phyloP scores from a whole-genome alignment of 23 tunicate genomes.

The Ciona savignyi region DNA sequence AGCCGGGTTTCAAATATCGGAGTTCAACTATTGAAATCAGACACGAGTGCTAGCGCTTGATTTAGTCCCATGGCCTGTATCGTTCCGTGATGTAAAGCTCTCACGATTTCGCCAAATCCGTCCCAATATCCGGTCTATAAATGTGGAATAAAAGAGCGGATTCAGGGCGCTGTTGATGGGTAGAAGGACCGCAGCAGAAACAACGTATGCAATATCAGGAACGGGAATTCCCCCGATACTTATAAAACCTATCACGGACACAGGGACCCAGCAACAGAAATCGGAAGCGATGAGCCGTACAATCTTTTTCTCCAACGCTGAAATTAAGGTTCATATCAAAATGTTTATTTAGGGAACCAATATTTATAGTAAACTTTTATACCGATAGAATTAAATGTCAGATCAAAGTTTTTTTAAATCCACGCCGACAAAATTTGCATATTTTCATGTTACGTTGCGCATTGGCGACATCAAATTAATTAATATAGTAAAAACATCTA shows the following conservation, averaged over 20 bases:
- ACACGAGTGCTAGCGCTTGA: not conserved
- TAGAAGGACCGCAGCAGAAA: conserved; percentile 37
- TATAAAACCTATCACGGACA: conserved; percentile 33
- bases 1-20: too few species aligned
- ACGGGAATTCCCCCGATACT: conserved; percentile 15
- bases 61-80: not conserved
- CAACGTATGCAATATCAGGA: conserved; percentile 39
- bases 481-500: too few species aligned
- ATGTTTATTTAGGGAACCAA: not conserved
- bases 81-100: not conserved
- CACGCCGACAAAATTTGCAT: too few species aligned
- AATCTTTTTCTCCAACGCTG: conserved; percentile 31
- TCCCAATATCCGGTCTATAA: conserved; percentile 14
- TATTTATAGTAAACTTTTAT: not conserved
- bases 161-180: conserved; percentile 57
- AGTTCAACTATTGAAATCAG: too few species aligned
- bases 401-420: too few species aligned
- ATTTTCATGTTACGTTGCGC: too few species aligned
- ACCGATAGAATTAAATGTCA: too few species aligned
- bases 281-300: conserved; percentile 36
- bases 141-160: conserved; percentile 28
- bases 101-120: not conserved
- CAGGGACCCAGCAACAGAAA: conserved; percentile 56
- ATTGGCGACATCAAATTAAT: too few species aligned
- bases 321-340: not conserved